phyloP scores from a whole-genome alignment of 1,140 invertebrate genomes.

The Zaprionus davidi region DNA sequence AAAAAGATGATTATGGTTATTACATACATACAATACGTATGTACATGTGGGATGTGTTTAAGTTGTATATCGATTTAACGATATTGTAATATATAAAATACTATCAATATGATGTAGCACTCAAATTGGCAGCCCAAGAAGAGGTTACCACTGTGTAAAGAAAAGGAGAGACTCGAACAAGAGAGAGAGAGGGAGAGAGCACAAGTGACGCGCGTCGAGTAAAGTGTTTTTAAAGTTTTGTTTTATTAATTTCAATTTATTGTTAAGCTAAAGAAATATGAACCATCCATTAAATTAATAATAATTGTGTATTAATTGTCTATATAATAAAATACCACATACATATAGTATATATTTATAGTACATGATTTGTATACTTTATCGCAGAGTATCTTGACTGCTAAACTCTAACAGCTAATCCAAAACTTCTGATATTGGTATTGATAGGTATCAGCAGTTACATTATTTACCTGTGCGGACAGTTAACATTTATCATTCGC shows the following conservation, averaged over 20 bases:
- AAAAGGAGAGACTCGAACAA: too few relatives aligned
- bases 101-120: too few relatives aligned
- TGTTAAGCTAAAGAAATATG: not conserved
- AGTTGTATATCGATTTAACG: too few relatives aligned
- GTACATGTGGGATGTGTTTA: too few relatives aligned
- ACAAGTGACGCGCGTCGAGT: too few relatives aligned
- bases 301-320: not conserved
- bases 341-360: not conserved
- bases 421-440: constrained; percentile 1
- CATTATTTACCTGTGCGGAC: not conserved
- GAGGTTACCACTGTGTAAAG: too few relatives aligned
- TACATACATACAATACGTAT: not conserved
- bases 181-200: too few relatives aligned
- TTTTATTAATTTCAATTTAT: too few relatives aligned
- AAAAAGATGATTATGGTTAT: not conserved
- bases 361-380: not conserved
- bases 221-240: too few relatives aligned
- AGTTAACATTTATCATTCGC: not conserved
- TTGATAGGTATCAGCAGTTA: not conserved
- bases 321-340: not conserved
- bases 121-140: too few relatives aligned
- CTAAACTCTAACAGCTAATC: not conserved
- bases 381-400: not conserved
- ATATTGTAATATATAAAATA: too few relatives aligned
- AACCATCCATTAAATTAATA: not conserved